Evolutionary conservation across 2,888 invertebrate genomes (phyloP).

Genomic region (Aspidiotus rigidus): DNA sequence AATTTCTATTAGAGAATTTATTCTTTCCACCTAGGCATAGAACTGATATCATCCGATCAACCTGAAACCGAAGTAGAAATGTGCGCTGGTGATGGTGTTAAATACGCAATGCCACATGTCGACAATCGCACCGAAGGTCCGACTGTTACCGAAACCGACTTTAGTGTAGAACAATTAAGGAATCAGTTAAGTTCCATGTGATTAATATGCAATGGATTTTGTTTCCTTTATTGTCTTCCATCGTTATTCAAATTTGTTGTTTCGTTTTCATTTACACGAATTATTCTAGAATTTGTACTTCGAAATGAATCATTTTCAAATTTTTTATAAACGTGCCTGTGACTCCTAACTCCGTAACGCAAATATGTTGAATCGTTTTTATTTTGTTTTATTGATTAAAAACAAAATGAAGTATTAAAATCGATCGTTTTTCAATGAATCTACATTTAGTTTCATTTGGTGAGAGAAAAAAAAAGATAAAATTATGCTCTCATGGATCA

Average conservation of each 20-base stretch:
- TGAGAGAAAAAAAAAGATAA: too few species aligned
- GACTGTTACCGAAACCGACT: slow-evolving; percentile 44
- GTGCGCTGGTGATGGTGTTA: slow-evolving; percentile 53
- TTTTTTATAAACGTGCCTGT: too few species aligned
- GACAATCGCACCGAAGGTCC: slow-evolving; percentile 46
- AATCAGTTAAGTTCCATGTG: slow-evolving; percentile 82
- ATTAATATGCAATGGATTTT: slow-evolving; percentile 38
- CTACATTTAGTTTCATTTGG: too few species aligned
- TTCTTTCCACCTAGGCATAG: slow-evolving; percentile 37
- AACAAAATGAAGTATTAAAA: too few species aligned
- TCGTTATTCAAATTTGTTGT: background rate
- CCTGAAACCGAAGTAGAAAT: slow-evolving; percentile 41
- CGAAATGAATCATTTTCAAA: too few species aligned
- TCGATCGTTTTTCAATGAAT: too few species aligned
- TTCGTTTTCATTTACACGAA: background rate
- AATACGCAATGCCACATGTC: slow-evolving; percentile 58
- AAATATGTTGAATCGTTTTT: too few species aligned
- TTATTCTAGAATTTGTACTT: too few species aligned
- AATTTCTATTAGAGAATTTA: background rate
- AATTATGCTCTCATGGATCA: too few species aligned
- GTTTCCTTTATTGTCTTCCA: slow-evolving; percentile 1
- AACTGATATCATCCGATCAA: slow-evolving; percentile 43
- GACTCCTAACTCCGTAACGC: too few species aligned
- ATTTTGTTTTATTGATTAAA: too few species aligned
- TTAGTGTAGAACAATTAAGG: slow-evolving; percentile 83